Percentiles rank a stretch among this genome's conserved stretches.
These are phyloP conservation scores for Polypedilum vanderplanki DNA, from an alignment of 1,140 invertebrate genomes.

Conservation along the genomic window DNA sequence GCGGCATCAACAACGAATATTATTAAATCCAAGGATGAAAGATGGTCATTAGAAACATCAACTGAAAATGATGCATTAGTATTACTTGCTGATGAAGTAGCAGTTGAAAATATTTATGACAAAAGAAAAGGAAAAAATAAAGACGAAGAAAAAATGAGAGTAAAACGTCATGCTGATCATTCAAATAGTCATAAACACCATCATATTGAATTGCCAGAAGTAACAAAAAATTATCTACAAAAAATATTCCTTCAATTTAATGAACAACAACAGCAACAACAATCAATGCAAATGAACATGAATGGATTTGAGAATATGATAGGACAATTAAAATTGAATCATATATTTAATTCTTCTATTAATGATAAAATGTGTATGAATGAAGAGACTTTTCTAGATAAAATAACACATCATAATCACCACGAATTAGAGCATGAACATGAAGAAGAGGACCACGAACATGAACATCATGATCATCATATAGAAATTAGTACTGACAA, in stretches of 20 bases:
- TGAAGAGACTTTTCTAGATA: constrained; percentile 32
- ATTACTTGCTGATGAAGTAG: constrained; percentile 33
- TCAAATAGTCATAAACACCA: constrained; percentile 33
- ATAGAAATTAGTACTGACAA: constrained; percentile 35
- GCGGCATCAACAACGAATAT: neutral
- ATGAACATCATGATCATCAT: constrained; percentile 34
- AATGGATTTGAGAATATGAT: constrained; percentile 60
- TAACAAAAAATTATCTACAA: constrained; percentile 41
- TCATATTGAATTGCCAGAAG: constrained; percentile 30
- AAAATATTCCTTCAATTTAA: constrained; percentile 49
- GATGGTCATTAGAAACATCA: constrained; percentile 31
- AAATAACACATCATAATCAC: constrained; percentile 33
- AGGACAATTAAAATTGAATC: constrained; percentile 52
- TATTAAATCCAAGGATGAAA: constrained; percentile 31
- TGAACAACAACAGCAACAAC: constrained; percentile 50
- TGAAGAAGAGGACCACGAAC: constrained; percentile 35
- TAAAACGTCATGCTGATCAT: constrained; percentile 37
- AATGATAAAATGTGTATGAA: constrained; percentile 31
- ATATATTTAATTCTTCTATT: constrained; percentile 42
- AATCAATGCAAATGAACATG: constrained; percentile 49
- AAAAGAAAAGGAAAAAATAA: constrained; percentile 38
- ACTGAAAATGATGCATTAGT: too few relatives aligned
- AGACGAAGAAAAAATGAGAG: constrained; percentile 31
- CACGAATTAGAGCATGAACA: constrained; percentile 34
- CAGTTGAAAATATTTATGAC: constrained; percentile 36